Evolutionary conservation across 2,113 vertebrate species (phyloP).

Genomic region (Holacanthus passer): DNA sequence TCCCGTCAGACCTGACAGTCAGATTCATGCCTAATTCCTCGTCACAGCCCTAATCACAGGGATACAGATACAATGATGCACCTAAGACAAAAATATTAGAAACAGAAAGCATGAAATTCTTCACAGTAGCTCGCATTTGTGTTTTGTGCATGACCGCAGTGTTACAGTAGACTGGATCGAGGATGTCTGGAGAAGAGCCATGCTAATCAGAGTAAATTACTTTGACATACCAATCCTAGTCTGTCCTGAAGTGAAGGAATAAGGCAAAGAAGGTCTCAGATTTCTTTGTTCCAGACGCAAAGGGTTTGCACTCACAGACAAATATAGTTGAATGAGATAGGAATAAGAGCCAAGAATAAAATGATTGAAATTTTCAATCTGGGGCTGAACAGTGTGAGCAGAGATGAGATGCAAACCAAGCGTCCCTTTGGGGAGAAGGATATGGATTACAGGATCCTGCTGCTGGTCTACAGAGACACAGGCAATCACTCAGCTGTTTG

Average conservation of each 20-base stretch:
- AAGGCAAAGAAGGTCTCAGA: slow-evolving; percentile 28
- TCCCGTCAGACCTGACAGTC: not conserved
- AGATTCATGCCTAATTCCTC: not conserved
- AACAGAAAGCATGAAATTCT: slow-evolving; percentile 16
- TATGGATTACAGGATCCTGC: slow-evolving; percentile 77
- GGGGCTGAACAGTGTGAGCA: slow-evolving; percentile 53
- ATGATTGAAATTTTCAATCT: slow-evolving; percentile 79
- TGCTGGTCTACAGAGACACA: slow-evolving; percentile 71
- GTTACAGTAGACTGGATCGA: slow-evolving; percentile 12
- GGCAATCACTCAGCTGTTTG: slow-evolving; percentile 75
- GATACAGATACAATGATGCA: not conserved
- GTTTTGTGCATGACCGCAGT: slow-evolving; percentile 6
- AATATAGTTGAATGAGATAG: slow-evolving; percentile 51
- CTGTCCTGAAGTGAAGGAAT: slow-evolving; percentile 35
- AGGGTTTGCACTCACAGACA: slow-evolving; percentile 55
- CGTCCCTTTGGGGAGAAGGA: slow-evolving; percentile 68
- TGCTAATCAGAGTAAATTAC: slow-evolving; percentile 60
- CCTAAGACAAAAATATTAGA: not conserved
- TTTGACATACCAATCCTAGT: slow-evolving; percentile 49
- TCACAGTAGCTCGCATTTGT: slow-evolving; percentile 16
- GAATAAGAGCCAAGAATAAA: slow-evolving; percentile 56
- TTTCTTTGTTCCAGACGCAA: slow-evolving; percentile 56
- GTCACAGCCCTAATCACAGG: slow-evolving; percentile 2
- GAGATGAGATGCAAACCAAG: slow-evolving; percentile 80
- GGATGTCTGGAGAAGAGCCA: slow-evolving; percentile 9